Evolutionary conservation across 2,113 vertebrate species (phyloP), one percentile per base, ranked within the genome.

Genomic region (Turdus rufiventris): DNA sequence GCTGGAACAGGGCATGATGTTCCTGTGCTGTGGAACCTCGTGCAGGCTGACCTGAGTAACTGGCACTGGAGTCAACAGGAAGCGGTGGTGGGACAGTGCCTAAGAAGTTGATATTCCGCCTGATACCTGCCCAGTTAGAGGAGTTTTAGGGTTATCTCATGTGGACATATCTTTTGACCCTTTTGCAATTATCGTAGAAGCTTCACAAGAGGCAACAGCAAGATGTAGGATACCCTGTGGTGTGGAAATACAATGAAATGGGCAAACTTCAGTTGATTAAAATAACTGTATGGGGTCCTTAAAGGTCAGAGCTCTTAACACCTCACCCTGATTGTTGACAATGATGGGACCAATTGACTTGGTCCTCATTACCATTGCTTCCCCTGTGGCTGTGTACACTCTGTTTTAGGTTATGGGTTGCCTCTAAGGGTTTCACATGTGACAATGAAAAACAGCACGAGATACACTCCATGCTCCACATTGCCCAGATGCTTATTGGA

Each of bases 1-100:
- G 23, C 16, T 40, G 45, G 56, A 73, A 8, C 12, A n/a, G 3
- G 4, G 13, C 19, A 14, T 17, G 8, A 38, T 0, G 0, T 23
- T 89, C 9, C 16, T 51, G 0, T 42, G 23, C 42, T 45, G 29
- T 66, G 18, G 14, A 47, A n/a, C 5, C 14, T 12, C n/a, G 18
- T 36, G 12, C 24, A 34, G 26, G 26, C 20, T 85, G 24, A 56
- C 16, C 18, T 56, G 68, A 70, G 25, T 29, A 51, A 85, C 14
- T 50, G 28, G 12, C 25, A 40, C 28, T 62, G 51, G 28, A 77
- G 12, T 31, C 19, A 50, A n/a, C 45, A 61, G 24, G 38, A 47
- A 29, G 50, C 2, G 2, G 14, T n/a, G 36, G 11, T 75, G 42
- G 33, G 20, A 50, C 18, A 47, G 34, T 47, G 42, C 3, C 20